Conservation (phyloP, 2,113 vertebrate species). For the Elaphurus davidianus region DNA sequence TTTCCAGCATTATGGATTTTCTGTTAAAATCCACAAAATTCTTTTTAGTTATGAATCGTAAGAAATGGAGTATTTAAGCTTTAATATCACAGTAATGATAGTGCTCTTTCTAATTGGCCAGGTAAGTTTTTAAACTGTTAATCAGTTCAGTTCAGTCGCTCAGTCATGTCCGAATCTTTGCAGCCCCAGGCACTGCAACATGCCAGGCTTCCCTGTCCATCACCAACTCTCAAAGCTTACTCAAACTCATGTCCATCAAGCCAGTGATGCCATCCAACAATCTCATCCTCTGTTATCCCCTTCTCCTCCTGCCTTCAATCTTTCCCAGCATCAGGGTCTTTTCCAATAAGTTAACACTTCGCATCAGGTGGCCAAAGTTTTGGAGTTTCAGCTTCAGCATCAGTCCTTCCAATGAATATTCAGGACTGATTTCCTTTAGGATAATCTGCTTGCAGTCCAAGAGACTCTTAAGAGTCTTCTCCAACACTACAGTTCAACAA, state of each 20-base stretch:
- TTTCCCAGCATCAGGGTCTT: background rate
- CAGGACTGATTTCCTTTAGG: background rate
- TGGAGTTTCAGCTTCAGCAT: background rate
- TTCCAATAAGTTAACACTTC: background rate
- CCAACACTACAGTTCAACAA: background rate
- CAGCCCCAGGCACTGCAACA: background rate
- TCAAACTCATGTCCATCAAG: background rate
- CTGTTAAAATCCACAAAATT: background rate
- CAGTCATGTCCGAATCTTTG: rapidly evolving
- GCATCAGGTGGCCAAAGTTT: background rate
- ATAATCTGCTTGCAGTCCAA: background rate
- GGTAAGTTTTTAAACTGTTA: background rate
- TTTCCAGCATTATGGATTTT: background rate
- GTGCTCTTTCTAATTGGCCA: background rate
- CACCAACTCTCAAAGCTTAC: background rate
- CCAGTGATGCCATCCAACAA: background rate
- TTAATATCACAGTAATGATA: background rate
- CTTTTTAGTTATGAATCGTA: background rate
- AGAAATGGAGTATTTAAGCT: background rate
- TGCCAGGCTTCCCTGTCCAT: background rate
- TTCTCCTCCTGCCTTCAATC: background rate
- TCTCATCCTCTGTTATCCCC: background rate
- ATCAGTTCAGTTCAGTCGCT: background rate
- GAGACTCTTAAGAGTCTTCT: background rate
- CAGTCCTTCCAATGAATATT: background rate